These are phyloP conservation scores for Dipodomys merriami DNA, from an alignment of 2,113 vertebrate species.

Conservation along the genomic window DNA sequence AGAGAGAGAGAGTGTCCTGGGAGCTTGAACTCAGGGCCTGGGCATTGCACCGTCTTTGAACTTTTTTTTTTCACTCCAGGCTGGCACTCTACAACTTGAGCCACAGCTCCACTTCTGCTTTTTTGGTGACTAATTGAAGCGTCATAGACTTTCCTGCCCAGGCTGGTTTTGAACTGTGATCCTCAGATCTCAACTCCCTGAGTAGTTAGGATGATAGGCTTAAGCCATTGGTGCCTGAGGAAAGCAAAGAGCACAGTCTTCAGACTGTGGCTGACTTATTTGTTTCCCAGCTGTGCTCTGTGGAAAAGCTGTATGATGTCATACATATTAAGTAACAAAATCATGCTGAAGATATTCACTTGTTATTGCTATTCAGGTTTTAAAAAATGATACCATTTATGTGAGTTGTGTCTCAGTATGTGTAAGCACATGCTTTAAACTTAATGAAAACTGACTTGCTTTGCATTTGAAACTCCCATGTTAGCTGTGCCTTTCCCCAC, in stretches of 20 bases:
- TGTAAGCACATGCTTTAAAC: not conserved
- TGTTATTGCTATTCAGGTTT: not conserved
- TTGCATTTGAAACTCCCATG: not conserved
- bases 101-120: too few relatives aligned
- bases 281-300: not conserved
- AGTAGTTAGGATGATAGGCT: too few relatives aligned
- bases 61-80: too few relatives aligned
- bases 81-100: too few relatives aligned
- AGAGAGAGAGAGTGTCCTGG: too few relatives aligned
- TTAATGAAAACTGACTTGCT: not conserved
- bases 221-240: too few relatives aligned
- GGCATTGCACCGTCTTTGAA: too few relatives aligned
- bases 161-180: too few relatives aligned
- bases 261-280: not conserved
- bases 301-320: not conserved
- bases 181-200: too few relatives aligned
- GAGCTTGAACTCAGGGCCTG: not conserved
- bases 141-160: too few relatives aligned
- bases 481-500: not conserved
- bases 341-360: not conserved
- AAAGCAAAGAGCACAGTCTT: not conserved
- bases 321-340: not conserved
- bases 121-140: too few relatives aligned
- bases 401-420: not conserved
- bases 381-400: not conserved